These are phyloP conservation scores for Capreolus pygargus DNA, from an alignment of 2,113 vertebrate genomes.

Conservation along the genomic window DNA sequence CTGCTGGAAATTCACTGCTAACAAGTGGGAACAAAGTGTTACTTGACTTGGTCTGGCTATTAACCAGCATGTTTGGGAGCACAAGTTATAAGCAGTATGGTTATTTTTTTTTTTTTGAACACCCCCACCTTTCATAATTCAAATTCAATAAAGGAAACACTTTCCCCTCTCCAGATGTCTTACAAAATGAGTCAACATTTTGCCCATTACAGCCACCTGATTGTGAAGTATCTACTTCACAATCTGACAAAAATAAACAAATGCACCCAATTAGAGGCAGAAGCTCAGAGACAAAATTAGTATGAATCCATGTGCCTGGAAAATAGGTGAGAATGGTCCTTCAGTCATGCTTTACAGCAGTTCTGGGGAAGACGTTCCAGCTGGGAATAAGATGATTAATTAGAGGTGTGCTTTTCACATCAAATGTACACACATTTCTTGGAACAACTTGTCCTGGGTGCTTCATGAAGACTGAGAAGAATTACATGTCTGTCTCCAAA, in stretches of 20 bases:
- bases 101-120: slow-evolving; percentile 50
- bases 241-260: slow-evolving; percentile 67
- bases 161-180: slow-evolving; percentile 23
- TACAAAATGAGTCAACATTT: slow-evolving; percentile 54
- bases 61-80: slow-evolving; percentile 45
- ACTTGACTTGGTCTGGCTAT: slow-evolving; percentile 55
- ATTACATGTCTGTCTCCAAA: slow-evolving; percentile 39
- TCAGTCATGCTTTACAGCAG: slow-evolving; percentile 27
- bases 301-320: slow-evolving; percentile 34
- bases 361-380: background rate
- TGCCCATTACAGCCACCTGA: slow-evolving; percentile 52
- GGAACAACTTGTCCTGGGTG: slow-evolving; percentile 44
- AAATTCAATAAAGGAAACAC: slow-evolving; percentile 51
- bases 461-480: slow-evolving; percentile 30
- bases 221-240: slow-evolving; percentile 48
- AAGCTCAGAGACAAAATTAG: slow-evolving; percentile 43
- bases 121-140: slow-evolving; percentile 43
- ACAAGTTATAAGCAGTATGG: slow-evolving; percentile 43
- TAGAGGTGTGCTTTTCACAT: slow-evolving; percentile 52
- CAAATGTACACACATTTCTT: slow-evolving; percentile 19
- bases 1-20: slow-evolving; percentile 65
- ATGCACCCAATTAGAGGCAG: slow-evolving; percentile 53
- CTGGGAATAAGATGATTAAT: slow-evolving; percentile 47
- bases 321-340: slow-evolving; percentile 63
- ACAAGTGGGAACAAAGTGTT: slow-evolving; percentile 41